Conservation (phyloP, 2,888 invertebrate species). For the Himalopsyche japonica region DNA sequence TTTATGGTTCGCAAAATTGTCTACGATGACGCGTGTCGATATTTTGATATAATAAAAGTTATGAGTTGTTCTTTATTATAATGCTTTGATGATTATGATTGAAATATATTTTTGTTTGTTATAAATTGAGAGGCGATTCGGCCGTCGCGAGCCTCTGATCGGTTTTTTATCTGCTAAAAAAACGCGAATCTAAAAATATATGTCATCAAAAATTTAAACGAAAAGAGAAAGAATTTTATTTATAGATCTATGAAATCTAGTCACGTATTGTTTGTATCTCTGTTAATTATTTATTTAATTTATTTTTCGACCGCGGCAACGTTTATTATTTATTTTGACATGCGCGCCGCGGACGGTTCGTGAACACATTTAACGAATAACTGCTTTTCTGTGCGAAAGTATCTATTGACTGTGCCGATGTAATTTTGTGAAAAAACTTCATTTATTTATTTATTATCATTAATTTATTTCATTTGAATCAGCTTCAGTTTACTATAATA, state of each 20-base stretch:
- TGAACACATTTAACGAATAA: conserved; percentile 9
- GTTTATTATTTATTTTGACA: conserved; percentile 19
- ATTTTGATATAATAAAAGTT: background rate
- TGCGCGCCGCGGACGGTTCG: conserved; percentile 2
- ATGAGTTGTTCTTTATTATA: conserved; percentile 1
- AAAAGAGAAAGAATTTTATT: background rate
- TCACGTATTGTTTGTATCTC: conserved; percentile 34
- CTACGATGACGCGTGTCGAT: background rate
- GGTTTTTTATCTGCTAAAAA: background rate
- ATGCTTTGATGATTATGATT: background rate
- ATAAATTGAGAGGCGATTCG: background rate
- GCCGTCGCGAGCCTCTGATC: background rate
- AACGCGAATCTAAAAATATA: background rate
- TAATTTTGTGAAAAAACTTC: conserved; percentile 5
- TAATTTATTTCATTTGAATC: conserved; percentile 19
- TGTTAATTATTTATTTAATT: conserved; percentile 32
- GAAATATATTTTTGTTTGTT: background rate
- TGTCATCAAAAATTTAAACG: background rate
- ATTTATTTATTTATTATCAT: conserved; percentile 22
- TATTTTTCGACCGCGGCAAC: conserved; percentile 27
- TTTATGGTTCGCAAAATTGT: background rate
- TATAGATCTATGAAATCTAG: conserved; percentile 32
- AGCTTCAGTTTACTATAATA: conserved; percentile 9
- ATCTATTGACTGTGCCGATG: background rate
- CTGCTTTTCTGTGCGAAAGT: conserved; percentile 26